Base-by-base conservation (phyloP, 1,140 invertebrate genomes). In the Ceratoteleas bidentatus region DNA sequence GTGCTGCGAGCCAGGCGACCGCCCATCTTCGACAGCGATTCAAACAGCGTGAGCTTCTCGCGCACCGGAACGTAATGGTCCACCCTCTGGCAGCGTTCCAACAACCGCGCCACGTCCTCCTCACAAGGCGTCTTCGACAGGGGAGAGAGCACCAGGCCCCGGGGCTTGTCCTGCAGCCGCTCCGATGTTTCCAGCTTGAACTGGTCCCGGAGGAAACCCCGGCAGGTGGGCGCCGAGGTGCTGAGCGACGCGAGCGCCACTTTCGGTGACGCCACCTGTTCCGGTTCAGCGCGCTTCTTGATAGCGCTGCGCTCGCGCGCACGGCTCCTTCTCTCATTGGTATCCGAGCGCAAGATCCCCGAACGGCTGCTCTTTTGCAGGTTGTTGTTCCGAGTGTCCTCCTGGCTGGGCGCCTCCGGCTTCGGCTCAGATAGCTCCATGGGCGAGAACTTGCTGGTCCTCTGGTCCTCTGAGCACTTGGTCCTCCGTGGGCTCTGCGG, bases 51-150 rank as follows among this genome's bases (percentile, higher is more conserved):
- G 0, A 93, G 86, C 79, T 94, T 94, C 73, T 94, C 93, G 61
- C 92, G 92, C 0, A 94, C 93, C 0, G 93, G 93, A 5, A 94
- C 93, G 83, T 94, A 94, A 50, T 90, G 92, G 52, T 93, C 93
- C 3, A 91, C 90, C 84, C 93, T 92, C 81, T 94, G 93, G 69
- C 93, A 94, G 43, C 92, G 90, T 33, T 93, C 91, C 36, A 93
- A 73, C 2, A 94, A 84, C 4, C 87, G 85, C 6, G 93, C 93
- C 0, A 94, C 91, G 11, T 90, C 91, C 16, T 91, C 88, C 47
- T 93, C 90, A 49, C 90, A 87, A 0, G 80, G 73, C 0, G 56
- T 38, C 9, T 74, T 77, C 6, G 40, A 65, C 24, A 61, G 43
- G 0, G 50, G 40, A 45, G 15, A 11, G 0, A 53, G 16, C 0